Base-by-base conservation (phyloP, 92 coral and sea anemone genomes). In the Palythoa grandis region DNA sequence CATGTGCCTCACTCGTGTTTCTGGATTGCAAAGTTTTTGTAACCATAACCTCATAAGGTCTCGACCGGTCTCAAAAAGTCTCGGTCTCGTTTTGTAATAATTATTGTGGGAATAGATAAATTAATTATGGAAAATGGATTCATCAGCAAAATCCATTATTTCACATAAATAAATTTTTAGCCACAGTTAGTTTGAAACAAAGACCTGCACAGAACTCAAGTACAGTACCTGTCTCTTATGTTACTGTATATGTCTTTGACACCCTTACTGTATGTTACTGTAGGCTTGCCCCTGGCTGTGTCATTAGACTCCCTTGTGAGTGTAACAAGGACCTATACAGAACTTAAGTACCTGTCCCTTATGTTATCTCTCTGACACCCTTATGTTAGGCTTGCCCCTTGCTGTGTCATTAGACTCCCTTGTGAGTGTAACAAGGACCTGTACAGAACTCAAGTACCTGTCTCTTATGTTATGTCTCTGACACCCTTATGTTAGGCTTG, bases 311-410 rank as follows among this genome's bases (percentile, higher is more conserved):
- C 72, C 52, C 56, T 63, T 63, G 11, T 65, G 14, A 20, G n/a
- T 78, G 35, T 79, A 20, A 79, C 84, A 69, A 79, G 39, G 73
- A 63, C 72, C 16, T 79, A 58, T 13, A 20, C 40, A 19, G 40
- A 79, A 63, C 84, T 79, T 20, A 63, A 79, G 40, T 35, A 80
- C 58, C 52, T 80, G 56, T 80, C 85, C n/a, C 72, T 80, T 22
- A 14, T 43, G 3, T 11, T 11, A 48, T 52, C 14, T 22, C 53
- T 39, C 1, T 43, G 35, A 1, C 52, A 40, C 80, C 25, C 68
- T 77, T 15, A 35, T 65, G 50, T 43, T 5, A 40, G 50, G 69
- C 7, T 17, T 77, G 25, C 48, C 68, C 6, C 82, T 54, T 16
- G 39, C 67, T 9, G 25, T 54, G 14, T 24, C 6, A 11, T 1